Base-by-base conservation (phyloP, 2,113 vertebrate genomes). In the Stigmatopora argus region DNA sequence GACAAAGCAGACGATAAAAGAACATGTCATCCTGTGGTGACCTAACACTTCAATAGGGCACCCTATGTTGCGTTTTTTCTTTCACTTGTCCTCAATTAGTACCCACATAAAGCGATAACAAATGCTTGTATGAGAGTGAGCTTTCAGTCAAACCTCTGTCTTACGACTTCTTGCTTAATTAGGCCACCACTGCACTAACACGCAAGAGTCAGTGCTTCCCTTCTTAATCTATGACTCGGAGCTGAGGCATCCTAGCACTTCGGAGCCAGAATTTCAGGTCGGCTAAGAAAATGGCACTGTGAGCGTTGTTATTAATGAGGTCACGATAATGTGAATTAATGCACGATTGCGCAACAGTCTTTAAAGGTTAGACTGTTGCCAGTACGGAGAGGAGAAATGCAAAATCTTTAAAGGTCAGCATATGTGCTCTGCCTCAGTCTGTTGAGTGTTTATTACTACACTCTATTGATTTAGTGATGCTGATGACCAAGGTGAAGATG, bases 241-340 rank as follows among this genome's bases (percentile, higher is more conserved):
- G 83, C 62, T 5, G 77, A 78, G 67, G 80, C 80, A 75, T 72
- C 70, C 72, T 72, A n/a, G 70, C 60, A 72, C 65, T 80, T 80
- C 72, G 53, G 72, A 84, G 81, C 78, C 73, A 79, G 81, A 74
- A 82, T 72, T 83, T 71, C 76, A 73, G 75, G 75, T 72, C 69
- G 62, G 78, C 73, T 69, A 62, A 73, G 75, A 77, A 85, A 83
- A 83, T 38, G 74, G 83, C 81, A 83, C 82, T 81, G 73, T 73
- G 85, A 79, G 78, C 83, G 84, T 86, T 86, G 88, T 89, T 90
- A 90, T 89, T 91, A 91, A 91, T 90, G 90, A 90, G 88, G 85
- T 90, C 72, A 77, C 86, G 81, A 85, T 90, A 90, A 92, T 89
- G 86, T 88, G 86, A 91, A 92, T 90, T 90, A 90, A 90, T 91